phyloP scores from a whole-genome alignment of 2,797 vertebrate genomes.

The Pogonophryne albipinna region DNA sequence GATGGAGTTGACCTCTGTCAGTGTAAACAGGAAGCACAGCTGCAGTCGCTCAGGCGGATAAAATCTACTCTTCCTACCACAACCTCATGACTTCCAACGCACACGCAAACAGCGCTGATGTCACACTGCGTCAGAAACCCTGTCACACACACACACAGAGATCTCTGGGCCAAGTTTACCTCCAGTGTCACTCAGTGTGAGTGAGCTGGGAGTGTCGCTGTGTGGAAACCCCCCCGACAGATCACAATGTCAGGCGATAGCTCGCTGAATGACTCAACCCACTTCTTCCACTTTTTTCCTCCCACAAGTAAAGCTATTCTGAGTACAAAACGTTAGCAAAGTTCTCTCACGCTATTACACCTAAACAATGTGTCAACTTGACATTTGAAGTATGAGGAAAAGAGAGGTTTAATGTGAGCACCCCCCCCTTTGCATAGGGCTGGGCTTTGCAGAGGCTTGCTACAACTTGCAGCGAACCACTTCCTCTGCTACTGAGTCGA shows the following conservation, averaged over 20 bases:
- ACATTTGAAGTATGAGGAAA: constrained; percentile 34
- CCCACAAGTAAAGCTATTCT: constrained; percentile 14
- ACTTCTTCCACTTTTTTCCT: not conserved
- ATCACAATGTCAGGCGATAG: constrained; percentile 19
- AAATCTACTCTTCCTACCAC: constrained; percentile 42
- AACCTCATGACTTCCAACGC: constrained; percentile 50
- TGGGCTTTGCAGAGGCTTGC: constrained; percentile 37
- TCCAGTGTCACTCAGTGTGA: constrained; percentile 1
- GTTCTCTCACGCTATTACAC: not conserved
- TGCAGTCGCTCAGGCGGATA: constrained; percentile 55
- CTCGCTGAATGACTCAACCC: constrained; percentile 37
- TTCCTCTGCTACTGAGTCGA: constrained; percentile 50
- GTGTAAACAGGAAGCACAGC: constrained; percentile 73
- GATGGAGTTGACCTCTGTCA: constrained; percentile 35
- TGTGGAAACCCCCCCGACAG: constrained; percentile 55
- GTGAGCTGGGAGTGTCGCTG: too few relatives aligned
- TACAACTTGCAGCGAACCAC: constrained; percentile 64
- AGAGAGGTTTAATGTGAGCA: not conserved
- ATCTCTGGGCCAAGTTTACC: not conserved
- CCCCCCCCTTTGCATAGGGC: not conserved
- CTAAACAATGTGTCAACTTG: constrained; percentile 10
- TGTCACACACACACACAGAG: not conserved
- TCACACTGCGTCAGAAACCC: constrained; percentile 39
- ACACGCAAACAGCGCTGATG: constrained; percentile 43
- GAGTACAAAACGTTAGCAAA: not conserved